phyloP scores from a whole-genome alignment of 1,140 invertebrate species.

The Oedothorax gibbosus region DNA sequence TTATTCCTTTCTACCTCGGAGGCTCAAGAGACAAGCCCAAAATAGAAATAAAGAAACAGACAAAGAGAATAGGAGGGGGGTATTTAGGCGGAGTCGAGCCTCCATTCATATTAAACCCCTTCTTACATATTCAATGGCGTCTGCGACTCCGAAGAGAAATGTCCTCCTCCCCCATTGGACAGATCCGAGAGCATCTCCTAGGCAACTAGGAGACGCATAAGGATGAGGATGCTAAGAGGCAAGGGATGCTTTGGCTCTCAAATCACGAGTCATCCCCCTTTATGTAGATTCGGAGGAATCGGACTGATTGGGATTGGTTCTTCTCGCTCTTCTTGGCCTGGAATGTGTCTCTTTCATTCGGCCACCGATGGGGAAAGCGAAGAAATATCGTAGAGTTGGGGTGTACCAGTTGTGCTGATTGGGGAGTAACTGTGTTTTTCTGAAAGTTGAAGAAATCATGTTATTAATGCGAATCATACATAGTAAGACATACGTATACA shows the following conservation, averaged over 20 bases:
- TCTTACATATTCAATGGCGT: slow-evolving; percentile 61
- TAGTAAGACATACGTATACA: too few species aligned
- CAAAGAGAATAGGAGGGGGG: slow-evolving; percentile 13
- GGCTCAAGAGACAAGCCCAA: slow-evolving; percentile 4
- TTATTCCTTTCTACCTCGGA: neutral
- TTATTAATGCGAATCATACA: too few species aligned
- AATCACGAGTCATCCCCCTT: slow-evolving; percentile 59
- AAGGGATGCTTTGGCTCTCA: slow-evolving; percentile 48
- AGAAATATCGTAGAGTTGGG: too few species aligned
- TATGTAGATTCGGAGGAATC: slow-evolving; percentile 50
- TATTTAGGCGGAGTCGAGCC: slow-evolving; percentile 58
- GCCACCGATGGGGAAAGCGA: neutral
- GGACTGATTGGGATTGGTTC: slow-evolving; percentile 54
- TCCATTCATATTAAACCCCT: slow-evolving; percentile 60
- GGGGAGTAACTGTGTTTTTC: too few species aligned
- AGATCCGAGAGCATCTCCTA: slow-evolving; percentile 54
- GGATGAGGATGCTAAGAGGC: slow-evolving; percentile 59
- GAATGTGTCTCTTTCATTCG: slow-evolving; percentile 50
- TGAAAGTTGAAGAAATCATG: too few species aligned
- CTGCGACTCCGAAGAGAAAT: slow-evolving; percentile 56
- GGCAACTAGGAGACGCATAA: slow-evolving; percentile 58
- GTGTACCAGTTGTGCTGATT: too few species aligned
- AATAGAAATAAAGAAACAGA: slow-evolving; percentile 22
- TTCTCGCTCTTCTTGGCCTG: neutral
- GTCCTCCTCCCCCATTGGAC: slow-evolving; percentile 57